phyloP scores from a whole-genome alignment of 2,797 vertebrate species.

The Sebastes oblongus region DNA sequence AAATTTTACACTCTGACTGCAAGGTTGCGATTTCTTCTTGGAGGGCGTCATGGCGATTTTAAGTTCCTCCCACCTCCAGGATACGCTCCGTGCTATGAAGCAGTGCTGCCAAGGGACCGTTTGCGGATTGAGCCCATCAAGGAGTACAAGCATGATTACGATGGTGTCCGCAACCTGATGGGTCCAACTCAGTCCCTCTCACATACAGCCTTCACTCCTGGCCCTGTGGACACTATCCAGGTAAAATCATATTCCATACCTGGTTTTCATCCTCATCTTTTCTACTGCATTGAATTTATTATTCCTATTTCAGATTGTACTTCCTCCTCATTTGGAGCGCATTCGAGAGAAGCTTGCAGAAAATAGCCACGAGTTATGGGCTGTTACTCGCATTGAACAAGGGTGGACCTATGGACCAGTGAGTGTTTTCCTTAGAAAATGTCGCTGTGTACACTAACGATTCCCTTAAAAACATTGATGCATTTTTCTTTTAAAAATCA shows the following conservation, averaged over 20 bases:
- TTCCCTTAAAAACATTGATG: background rate
- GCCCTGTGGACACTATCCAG: constrained; percentile 93
- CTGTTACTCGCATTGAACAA: constrained; percentile 92
- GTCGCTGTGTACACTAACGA: background rate
- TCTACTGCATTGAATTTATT: constrained; percentile 1
- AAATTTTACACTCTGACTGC: background rate
- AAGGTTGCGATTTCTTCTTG: constrained; percentile 92
- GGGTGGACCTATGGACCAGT: constrained; percentile 91
- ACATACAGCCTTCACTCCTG: constrained; percentile 91
- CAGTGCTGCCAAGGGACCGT: constrained; percentile 89
- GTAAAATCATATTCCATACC: constrained; percentile 62
- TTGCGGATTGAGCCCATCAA: constrained; percentile 92
- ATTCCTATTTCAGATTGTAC: constrained; percentile 85
- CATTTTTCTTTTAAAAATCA: background rate
- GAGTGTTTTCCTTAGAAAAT: constrained; percentile 46
- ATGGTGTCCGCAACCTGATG: constrained; percentile 86
- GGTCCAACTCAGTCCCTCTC: constrained; percentile 91
- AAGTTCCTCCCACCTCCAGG: constrained; percentile 94
- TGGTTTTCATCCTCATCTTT: background rate
- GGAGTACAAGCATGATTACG: constrained; percentile 90
- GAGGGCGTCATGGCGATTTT: constrained; percentile 93
- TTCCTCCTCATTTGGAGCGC: constrained; percentile 92
- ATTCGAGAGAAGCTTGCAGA: constrained; percentile 93
- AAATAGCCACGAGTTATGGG: constrained; percentile 95
- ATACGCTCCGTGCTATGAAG: constrained; percentile 91